These are phyloP conservation scores for Allophyes oxyacanthae DNA, from an alignment of 2,888 invertebrate genomes.

Conservation along the genomic window DNA sequence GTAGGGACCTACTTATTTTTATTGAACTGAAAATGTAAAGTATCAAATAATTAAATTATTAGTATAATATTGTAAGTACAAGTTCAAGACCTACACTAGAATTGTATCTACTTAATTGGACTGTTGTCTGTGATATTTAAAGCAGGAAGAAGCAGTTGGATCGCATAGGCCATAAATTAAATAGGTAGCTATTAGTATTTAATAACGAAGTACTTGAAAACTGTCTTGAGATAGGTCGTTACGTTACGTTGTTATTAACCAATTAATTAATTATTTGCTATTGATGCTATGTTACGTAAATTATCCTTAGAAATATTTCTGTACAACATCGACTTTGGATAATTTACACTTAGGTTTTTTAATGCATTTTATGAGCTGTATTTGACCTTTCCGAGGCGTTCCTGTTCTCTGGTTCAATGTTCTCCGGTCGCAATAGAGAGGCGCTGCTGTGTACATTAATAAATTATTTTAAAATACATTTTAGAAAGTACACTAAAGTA, in stretches of 20 bases:
- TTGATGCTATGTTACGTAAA: constrained; percentile 5
- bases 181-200: constrained; percentile 18
- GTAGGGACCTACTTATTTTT: no score
- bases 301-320: constrained; percentile 20
- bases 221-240: constrained; percentile 5
- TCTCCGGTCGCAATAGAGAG: background rate
- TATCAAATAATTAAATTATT: no score
- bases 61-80: no score
- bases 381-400: background rate
- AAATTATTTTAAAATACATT: constrained; percentile 25
- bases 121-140: constrained; percentile 66
- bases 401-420: no score
- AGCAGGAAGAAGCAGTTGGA: constrained; percentile 56
- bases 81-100: no score
- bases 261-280: constrained; percentile 1
- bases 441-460: constrained; percentile 8
- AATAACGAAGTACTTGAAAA: constrained; percentile 32
- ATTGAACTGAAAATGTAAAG: no score
- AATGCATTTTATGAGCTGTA: constrained; percentile 5
- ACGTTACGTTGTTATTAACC: background rate
- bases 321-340: constrained; percentile 1
- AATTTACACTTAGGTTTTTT: constrained; percentile 1
- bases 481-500: constrained; percentile 3
- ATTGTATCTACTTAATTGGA: constrained; percentile 8
- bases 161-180: constrained; percentile 56